Evolutionary conservation across 2,888 invertebrate species (phyloP), one percentile per base, ranked within the genome.

Genomic region (Papilio elwesi): DNA sequence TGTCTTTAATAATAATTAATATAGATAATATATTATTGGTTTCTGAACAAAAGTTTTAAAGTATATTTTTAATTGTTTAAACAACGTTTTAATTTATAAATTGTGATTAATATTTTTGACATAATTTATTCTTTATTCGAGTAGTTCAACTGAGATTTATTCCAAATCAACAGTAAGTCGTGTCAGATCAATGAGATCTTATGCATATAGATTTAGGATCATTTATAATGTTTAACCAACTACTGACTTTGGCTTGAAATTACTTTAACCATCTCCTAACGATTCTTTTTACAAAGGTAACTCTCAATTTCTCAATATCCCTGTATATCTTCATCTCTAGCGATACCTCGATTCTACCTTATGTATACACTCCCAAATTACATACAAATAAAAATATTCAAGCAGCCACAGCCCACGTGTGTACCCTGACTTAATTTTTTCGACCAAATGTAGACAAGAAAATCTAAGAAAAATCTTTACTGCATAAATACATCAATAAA

Each of bases 381-480:
- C 51, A 49, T 7, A 48, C 4, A 68, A 68, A 59, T 16, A 7
- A 59, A 68, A 68, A 55, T 47, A 55, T 15, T 38, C n/a, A 43
- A 49, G 26, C 2, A n/a, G 66, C 11, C 51, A n/a, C 8, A 36
- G 49, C 43, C 47, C 36, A 48, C 47, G 7, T 48, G 53, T 53
- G 66, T 71, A 71, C 66, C 71, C 71, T 67, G 71, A 57, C 26
- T 11, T 66, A 67, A 62, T 51, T 57, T 59, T 26, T 59, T 52
- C 9, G 36, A 59, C 3, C 55, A 15, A 63, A 70, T 62, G 15
- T 63, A 64, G 16, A 47, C 48, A 64, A 6, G 48, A 55, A 47
- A 70, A 64, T 13, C 26, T 51, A 65, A 15, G 12, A 59, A 68
- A 48, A 70, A 67, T 49, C 63, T 49, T 53, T 70, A 69, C 10